These are phyloP conservation scores for Apantesis nais DNA, from an alignment of 2,888 invertebrate species.

Conservation along the genomic window DNA sequence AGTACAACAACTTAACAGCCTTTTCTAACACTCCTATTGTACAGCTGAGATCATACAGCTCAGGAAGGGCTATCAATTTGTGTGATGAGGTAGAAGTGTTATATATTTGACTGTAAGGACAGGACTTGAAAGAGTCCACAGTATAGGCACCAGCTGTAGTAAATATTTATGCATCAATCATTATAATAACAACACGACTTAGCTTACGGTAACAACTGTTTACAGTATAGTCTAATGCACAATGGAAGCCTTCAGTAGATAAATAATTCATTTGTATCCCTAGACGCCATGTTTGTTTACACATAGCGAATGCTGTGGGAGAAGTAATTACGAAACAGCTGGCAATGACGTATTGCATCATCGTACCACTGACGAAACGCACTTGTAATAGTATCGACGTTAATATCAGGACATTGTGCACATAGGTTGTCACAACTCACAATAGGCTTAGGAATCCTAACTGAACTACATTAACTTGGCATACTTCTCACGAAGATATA, in stretches of 20 bases:
- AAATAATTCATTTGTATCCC: conserved; percentile 25
- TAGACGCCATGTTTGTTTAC: conserved; percentile 66
- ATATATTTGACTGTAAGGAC: not conserved
- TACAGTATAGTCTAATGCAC: not conserved
- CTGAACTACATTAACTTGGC: not conserved
- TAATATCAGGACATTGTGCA: conserved; percentile 57
- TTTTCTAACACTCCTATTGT: not conserved
- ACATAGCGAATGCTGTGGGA: conserved; percentile 41
- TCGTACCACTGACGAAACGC: conserved; percentile 52
- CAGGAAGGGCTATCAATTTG: not conserved
- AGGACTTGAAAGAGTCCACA: not conserved
- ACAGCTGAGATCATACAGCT: not conserved
- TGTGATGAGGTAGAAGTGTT: not conserved
- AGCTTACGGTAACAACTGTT: not conserved
- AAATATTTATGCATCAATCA: not conserved
- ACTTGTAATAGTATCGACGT: conserved; percentile 48
- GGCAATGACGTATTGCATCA: conserved; percentile 82
- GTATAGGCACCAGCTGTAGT: not conserved
- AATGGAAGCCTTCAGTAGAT: not conserved
- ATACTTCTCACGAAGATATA: conserved; percentile 50
- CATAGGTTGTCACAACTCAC: conserved; percentile 46
- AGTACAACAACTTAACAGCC: not conserved
- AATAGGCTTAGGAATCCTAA: not conserved
- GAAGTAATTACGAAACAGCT: conserved; percentile 68
- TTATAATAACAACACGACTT: not conserved